Evolutionary conservation across 2,888 invertebrate species (phyloP), one percentile per base, ranked within the genome.

Genomic region (Cheilosia pagana): DNA sequence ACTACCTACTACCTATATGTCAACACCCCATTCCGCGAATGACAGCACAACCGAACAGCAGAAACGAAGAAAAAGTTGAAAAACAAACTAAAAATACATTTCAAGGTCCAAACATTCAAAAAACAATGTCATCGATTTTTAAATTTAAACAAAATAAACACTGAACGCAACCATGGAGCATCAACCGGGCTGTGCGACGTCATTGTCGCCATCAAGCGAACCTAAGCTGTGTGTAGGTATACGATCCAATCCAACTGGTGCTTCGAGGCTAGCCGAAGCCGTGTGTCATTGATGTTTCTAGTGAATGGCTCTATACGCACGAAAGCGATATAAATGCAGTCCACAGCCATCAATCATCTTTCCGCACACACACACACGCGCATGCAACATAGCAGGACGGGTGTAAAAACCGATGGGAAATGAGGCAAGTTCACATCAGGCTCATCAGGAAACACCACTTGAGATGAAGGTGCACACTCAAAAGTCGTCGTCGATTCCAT

Each of bases 101-200:
- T 79, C 83, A 83, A 78, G 83, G 83, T 83, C 65, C 28, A 70
- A 78, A 57, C 74, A 75, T 78, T 83, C 57, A 59, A 78, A 83
- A 48, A 77, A 77, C 83, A 79, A 83, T 83, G 83, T 79, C 74
- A 83, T 83, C 78, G 83, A 75, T 75, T 83, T 83, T 74, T 63
- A 74, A 77, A 77, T 59, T 39, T 39, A 70, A 71, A 55, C 45
- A 41, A 72, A 74, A 68, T 39, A 59, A 52, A 25, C 28, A 21
- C 10, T 19, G 12, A n/a, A 19, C 43, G 43, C 55, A 55, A 48
- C 60, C 50, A 52, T 76, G 76, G 76, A 75, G 50, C 48, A 65
- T 76, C 53, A 16, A 19, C 19, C 48, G 35, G 45, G 19, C 19
- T 3, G 16, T 8, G 35, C 35, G 57, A 45, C 65, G 28, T 65